A percentile compares a stretch with the other conserved stretches of the same genome.
Conservation (phyloP, 2,113 vertebrate genomes). For the Callopanchax toddi region DNA sequence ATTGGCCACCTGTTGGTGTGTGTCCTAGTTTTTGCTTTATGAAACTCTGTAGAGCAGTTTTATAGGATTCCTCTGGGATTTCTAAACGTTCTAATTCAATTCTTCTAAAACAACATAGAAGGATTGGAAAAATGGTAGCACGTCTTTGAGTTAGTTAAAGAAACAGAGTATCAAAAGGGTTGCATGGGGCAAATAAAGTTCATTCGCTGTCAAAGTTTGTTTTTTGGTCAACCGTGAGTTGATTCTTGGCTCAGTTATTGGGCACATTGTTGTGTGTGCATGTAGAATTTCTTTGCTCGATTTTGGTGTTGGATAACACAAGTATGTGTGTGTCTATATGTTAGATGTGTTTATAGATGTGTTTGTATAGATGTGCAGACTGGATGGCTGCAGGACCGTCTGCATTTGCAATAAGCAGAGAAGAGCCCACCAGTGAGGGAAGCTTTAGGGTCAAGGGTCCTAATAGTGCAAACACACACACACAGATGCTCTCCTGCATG, state of each 20-base stretch:
- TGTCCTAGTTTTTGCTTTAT: conserved; percentile 52
- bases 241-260: not conserved
- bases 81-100: conserved; percentile 35
- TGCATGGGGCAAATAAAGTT: conserved; percentile 36
- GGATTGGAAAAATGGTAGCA: conserved; percentile 1
- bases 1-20: conserved; percentile 63
- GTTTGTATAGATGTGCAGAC: conserved; percentile 50
- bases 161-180: conserved; percentile 41
- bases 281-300: no score
- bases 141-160: conserved; percentile 19
- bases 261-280: not conserved
- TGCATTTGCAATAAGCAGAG: conserved; percentile 66
- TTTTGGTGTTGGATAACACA: not conserved
- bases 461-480: conserved; percentile 15
- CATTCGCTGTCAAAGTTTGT: conserved; percentile 2
- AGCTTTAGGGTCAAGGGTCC: conserved; percentile 55
- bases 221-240: not conserved
- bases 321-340: no score
- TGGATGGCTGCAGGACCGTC: conserved; percentile 54
- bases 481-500: conserved; percentile 29
- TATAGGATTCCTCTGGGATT: conserved; percentile 32
- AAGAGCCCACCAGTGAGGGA: conserved; percentile 60
- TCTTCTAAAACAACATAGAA: conserved; percentile 45
- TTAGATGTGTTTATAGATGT: not conserved
- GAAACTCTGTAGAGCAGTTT: conserved; percentile 18